phyloP scores from a whole-genome alignment of 2,888 invertebrate genomes.

The Crossocerus cetratus region DNA sequence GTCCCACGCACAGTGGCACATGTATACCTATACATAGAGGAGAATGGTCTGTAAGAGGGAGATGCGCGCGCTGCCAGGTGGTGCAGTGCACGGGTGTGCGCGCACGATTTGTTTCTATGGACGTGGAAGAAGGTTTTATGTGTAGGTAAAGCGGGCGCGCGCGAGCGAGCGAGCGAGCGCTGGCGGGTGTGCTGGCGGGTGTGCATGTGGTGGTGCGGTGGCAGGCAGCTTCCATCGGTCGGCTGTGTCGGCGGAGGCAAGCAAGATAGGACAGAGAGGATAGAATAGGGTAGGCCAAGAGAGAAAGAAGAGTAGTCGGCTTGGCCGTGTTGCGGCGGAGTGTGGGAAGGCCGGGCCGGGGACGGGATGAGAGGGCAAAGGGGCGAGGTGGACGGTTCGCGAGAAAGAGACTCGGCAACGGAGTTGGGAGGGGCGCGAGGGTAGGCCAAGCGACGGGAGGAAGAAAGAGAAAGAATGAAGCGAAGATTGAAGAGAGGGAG shows the following conservation, averaged over 20 bases:
- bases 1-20: slow-evolving; percentile 10
- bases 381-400: neutral
- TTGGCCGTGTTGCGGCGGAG: slow-evolving; percentile 26
- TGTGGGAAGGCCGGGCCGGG: slow-evolving; percentile 5
- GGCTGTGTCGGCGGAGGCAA: slow-evolving; percentile 32
- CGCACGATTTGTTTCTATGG: slow-evolving; percentile 38
- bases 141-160: slow-evolving; percentile 39
- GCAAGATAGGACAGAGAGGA: slow-evolving; percentile 36
- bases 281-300: slow-evolving; percentile 44
- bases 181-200: slow-evolving; percentile 37
- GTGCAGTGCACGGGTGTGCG: slow-evolving; percentile 54
- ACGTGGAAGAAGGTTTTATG: slow-evolving; percentile 34
- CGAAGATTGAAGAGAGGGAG: slow-evolving; percentile 7
- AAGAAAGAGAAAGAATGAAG: slow-evolving; percentile 8
- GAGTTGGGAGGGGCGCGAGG: slow-evolving; percentile 1
- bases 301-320: slow-evolving; percentile 50
- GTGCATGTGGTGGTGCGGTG: slow-evolving; percentile 5
- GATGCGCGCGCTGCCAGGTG: slow-evolving; percentile 63
- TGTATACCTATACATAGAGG: slow-evolving; percentile 27
- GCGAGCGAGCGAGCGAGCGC: slow-evolving; percentile 6
- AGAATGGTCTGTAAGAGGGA: slow-evolving; percentile 42
- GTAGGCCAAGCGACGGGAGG: neutral
- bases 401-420: slow-evolving; percentile 4
- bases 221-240: slow-evolving; percentile 33
- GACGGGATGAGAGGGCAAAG: slow-evolving; percentile 11